phyloP scores from a whole-genome alignment of 1,140 invertebrate genomes.

The Bombus polaris region DNA sequence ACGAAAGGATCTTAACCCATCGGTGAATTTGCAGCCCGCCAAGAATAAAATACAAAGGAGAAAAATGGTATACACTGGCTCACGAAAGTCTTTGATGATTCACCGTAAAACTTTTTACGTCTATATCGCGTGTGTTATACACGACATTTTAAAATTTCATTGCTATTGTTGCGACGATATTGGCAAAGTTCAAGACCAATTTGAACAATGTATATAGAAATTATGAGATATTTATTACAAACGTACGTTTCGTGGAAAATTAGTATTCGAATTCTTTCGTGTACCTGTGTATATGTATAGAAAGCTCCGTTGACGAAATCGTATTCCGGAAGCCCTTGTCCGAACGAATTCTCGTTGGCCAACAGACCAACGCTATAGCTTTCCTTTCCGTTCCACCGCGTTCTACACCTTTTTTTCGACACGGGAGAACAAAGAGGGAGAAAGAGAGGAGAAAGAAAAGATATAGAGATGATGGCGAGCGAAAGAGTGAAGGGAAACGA shows the following conservation, averaged over 20 bases:
- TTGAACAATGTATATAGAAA: not conserved
- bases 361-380: conserved; percentile 23
- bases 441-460: not conserved
- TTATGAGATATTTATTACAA: too few relatives aligned
- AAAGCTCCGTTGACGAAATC: conserved; percentile 30
- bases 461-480: not conserved
- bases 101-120: too few relatives aligned
- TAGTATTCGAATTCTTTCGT: not conserved
- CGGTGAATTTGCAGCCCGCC: conserved; percentile 33
- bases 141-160: not conserved
- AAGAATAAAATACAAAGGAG: not conserved
- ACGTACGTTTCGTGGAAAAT: too few relatives aligned
- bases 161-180: too few relatives aligned
- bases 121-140: not conserved
- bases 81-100: not conserved
- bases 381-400: conserved; percentile 46
- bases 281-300: not conserved
- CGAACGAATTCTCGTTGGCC: conserved; percentile 54
- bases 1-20: conserved; percentile 57
- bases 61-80: not conserved
- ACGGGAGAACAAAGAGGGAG: not conserved
- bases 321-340: conserved; percentile 33
- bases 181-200: too few relatives aligned
- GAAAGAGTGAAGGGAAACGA: not conserved
- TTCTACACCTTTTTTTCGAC: conserved; percentile 18